A percentile compares a stretch with the other conserved stretches of the same genome.
phyloP scores from a whole-genome alignment of 2,888 invertebrate genomes.

The Muscina levida region DNA sequence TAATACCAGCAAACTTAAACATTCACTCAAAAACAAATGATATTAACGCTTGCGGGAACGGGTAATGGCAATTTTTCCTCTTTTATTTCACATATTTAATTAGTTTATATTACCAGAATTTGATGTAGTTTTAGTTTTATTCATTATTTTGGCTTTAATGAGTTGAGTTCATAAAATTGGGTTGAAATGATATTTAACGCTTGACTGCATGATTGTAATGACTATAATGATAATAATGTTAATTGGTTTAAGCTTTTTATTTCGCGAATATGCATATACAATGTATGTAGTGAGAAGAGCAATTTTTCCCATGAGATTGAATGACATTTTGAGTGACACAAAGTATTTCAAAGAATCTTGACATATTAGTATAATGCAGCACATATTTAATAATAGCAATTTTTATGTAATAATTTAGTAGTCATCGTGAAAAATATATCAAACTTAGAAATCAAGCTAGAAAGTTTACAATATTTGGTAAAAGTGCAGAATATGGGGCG shows the following conservation, averaged over 20 bases:
- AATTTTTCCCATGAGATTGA: too few relatives aligned
- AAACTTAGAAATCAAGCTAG: too few relatives aligned
- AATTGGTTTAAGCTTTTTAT: background rate
- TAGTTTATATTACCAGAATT: conserved; percentile 42
- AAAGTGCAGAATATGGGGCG: too few relatives aligned
- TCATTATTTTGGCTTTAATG: conserved; percentile 47
- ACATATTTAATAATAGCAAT: too few relatives aligned
- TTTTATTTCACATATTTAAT: conserved; percentile 34
- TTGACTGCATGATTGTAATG: conserved; percentile 49
- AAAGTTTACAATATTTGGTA: too few relatives aligned
- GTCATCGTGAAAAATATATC: too few relatives aligned
- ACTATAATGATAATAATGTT: background rate
- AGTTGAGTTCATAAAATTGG: conserved; percentile 4
- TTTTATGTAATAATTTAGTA: too few relatives aligned
- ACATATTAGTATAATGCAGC: too few relatives aligned
- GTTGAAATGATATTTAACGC: conserved; percentile 32
- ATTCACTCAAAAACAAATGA: conserved; percentile 25
- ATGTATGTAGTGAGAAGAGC: too few relatives aligned
- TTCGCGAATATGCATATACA: background rate
- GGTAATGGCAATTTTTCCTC: conserved; percentile 79
- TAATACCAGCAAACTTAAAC: too few relatives aligned
- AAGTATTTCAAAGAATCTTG: too few relatives aligned
- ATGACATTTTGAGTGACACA: too few relatives aligned
- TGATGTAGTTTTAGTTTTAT: conserved; percentile 53
- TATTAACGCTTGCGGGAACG: conserved; percentile 78